phyloP scores from a whole-genome alignment of 1,140 invertebrate genomes.

The Drosophila auraria region DNA sequence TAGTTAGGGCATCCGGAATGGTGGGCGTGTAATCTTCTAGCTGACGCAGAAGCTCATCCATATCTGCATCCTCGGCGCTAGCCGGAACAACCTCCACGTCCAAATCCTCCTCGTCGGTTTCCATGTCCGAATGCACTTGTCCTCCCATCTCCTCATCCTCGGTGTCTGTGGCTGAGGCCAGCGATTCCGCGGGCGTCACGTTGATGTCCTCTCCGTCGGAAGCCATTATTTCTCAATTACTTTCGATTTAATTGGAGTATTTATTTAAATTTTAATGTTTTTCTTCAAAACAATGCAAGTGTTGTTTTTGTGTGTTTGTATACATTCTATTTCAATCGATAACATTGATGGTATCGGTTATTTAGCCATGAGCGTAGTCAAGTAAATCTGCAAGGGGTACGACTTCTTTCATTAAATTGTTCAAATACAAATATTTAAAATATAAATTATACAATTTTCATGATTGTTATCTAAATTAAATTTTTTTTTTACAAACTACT shows the following conservation, averaged over 20 bases:
- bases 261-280: not conserved
- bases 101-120: constrained; percentile 56
- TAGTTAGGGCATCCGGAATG: constrained; percentile 89
- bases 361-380: not conserved
- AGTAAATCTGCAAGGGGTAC: not conserved
- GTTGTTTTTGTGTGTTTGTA: not conserved
- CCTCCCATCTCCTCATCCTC: constrained; percentile 49
- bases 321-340: constrained; percentile 9
- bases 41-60: constrained; percentile 87
- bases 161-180: constrained; percentile 56
- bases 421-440: not conserved
- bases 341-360: not conserved
- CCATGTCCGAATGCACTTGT: constrained; percentile 24
- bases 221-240: constrained; percentile 41
- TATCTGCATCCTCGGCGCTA: constrained; percentile 48
- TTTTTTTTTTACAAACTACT: not conserved
- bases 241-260: not conserved
- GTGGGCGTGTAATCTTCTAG: constrained; percentile 92
- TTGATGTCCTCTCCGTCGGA: constrained; percentile 62
- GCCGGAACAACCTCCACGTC: constrained; percentile 61
- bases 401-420: not conserved
- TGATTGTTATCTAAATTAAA: not conserved
- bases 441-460: rapidly evolving
- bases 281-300: not conserved
- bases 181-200: constrained; percentile 52